A percentile compares a stretch with the other conserved stretches of the same genome.
Evolutionary conservation across 2,797 vertebrate species (phyloP).

Genomic region (Caiman crocodilus): DNA sequence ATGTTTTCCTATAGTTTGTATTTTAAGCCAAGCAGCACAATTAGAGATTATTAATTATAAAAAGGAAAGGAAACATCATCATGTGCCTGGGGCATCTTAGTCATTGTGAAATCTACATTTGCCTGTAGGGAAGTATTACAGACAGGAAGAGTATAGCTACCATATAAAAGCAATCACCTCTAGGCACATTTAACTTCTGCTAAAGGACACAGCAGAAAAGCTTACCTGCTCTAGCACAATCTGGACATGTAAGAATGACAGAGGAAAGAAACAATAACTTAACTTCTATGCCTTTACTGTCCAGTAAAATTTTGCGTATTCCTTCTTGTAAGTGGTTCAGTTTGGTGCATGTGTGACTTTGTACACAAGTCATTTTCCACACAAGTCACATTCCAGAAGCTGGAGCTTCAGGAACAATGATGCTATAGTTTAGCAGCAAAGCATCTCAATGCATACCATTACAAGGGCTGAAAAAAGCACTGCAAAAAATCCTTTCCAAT

Average conservation of each 20-base stretch:
- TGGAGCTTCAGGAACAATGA: background rate
- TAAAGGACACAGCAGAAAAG: background rate
- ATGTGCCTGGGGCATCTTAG: background rate
- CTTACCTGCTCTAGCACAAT: background rate
- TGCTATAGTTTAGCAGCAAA: background rate
- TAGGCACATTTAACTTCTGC: background rate
- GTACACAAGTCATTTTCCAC: too few species aligned
- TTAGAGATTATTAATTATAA: background rate
- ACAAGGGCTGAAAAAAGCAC: background rate
- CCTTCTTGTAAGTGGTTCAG: background rate
- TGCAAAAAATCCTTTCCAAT: background rate
- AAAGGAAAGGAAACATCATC: background rate
- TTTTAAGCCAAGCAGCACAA: background rate
- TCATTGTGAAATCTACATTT: constrained; percentile 22
- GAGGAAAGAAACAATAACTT: background rate
- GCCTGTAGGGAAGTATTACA: constrained; percentile 19
- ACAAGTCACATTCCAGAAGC: background rate
- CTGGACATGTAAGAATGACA: background rate
- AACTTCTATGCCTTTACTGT: background rate
- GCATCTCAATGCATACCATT: background rate
- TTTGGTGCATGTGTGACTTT: background rate
- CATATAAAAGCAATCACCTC: background rate
- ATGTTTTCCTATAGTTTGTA: background rate
- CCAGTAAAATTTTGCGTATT: rapidly evolving
- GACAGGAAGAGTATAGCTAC: background rate